These are phyloP conservation scores for Engystomops pustulosus DNA, from an alignment of 2,113 vertebrate species.

Conservation along the genomic window DNA sequence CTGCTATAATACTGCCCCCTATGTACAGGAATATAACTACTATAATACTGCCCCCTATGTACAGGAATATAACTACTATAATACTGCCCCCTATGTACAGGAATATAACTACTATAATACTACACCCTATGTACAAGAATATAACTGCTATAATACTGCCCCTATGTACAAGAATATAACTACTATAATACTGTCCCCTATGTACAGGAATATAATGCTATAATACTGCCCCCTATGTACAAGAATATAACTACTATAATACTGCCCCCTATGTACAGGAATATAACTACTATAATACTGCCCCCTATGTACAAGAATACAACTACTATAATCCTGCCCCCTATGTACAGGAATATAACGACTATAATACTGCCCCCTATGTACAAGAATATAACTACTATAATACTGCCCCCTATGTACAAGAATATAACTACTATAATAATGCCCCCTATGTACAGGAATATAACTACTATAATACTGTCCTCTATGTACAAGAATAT, in stretches of 20 bases:
- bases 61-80: too few species aligned
- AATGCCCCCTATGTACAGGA: background rate
- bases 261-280: background rate
- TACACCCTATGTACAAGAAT: too few species aligned
- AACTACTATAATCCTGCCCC: too few species aligned
- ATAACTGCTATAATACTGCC: too few species aligned
- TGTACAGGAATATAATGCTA: too few species aligned
- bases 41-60: conserved; percentile 12
- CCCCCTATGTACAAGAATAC: too few species aligned
- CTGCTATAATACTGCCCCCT: background rate
- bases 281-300: conserved; percentile 5
- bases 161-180: background rate
- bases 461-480: conserved; percentile 5
- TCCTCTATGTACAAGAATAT: too few species aligned
- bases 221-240: background rate
- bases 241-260: conserved; percentile 1
- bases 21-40: background rate
- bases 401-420: background rate
- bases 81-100: background rate
- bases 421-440: conserved; percentile 1
- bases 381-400: too few species aligned
- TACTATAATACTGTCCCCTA: conserved; percentile 7
- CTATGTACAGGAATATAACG: background rate
- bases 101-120: conserved; percentile 5
- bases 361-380: conserved; percentile 6